Evolutionary conservation across 2,888 invertebrate species (phyloP), one percentile per base, ranked within the genome.

Genomic region (Meiosimyza platycephala): DNA sequence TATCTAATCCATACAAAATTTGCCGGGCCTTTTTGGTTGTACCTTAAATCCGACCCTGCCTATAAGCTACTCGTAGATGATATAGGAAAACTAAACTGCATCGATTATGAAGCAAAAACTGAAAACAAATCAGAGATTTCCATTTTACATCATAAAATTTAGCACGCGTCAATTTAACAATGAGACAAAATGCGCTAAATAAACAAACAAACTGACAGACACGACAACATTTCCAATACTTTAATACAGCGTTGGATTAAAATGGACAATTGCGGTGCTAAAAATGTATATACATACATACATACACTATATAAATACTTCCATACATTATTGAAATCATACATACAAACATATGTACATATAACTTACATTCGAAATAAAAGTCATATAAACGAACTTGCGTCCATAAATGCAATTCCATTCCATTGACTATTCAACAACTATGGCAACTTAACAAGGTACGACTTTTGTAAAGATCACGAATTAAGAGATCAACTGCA

Each of bases 111-210:
- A 40, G 40, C 9, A 40, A 40, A 40, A 40, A 40, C 6, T 40
- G 4, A 15, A 68, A 18, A 9, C 40, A 33, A 63, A 70, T 47
- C 54, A 22, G 40, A 40, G 40, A 70, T 16, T 54, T 52, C 16
- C 62, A 54, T 33, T 40, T 47, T 22, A 7, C 9, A 40, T 40
- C 40, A 28, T 65, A 66, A n/a, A 71, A 73, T 73, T 66, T 70
- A 75, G 75, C 75, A 75, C 75, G 75, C 73, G 75, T 73, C 75
- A 72, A 75, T 71, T 75, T 64, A 73, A 68, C 71, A 73, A 73
- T 28, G 28, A 51, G 64, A 64, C 64, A 64, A 64, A 64, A 40
- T 40, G 40, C 40, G 9, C 40, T 40, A 40, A 40, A 40, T 40
- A 40, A 40, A 40, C 40, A 40, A 40, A 40, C 40, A 40, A 40